These are phyloP conservation scores for Apogon hyalosoma DNA, from an alignment of 2,797 vertebrate species.

Conservation along the genomic window DNA sequence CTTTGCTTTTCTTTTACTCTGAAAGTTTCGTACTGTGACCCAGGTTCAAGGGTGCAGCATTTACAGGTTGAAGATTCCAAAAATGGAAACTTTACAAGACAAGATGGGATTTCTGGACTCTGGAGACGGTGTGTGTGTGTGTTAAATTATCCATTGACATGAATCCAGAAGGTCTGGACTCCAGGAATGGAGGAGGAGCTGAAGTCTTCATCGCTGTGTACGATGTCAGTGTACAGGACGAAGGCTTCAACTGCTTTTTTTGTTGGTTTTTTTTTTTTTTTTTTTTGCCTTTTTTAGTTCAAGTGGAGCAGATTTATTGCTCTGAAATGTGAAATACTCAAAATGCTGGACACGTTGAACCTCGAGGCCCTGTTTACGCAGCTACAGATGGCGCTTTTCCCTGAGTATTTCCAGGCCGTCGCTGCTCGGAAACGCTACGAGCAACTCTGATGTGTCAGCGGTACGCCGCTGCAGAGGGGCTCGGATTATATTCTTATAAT, in stretches of 20 bases:
- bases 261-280: not conserved
- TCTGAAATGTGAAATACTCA: constrained; percentile 69
- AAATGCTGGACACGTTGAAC: constrained; percentile 59
- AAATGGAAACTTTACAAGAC: not conserved
- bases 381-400: constrained; percentile 13
- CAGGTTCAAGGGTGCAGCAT: constrained; percentile 16
- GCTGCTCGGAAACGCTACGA: not conserved
- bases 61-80: constrained; percentile 21
- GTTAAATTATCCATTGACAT: constrained; percentile 19
- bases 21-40: constrained; percentile 38
- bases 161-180: not conserved
- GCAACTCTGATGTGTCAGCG: not conserved
- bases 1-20: constrained; percentile 44
- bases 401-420: not conserved
- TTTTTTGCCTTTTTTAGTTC: constrained; percentile 15
- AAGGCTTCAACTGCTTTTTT: not conserved
- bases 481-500: not conserved
- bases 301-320: constrained; percentile 1
- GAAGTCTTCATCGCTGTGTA: constrained; percentile 7
- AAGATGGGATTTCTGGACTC: constrained; percentile 17
- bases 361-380: not conserved
- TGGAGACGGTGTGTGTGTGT: not conserved
- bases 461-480: not conserved
- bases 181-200: not conserved
- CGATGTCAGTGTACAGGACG: constrained; percentile 1